Evolutionary conservation across 2,113 vertebrate species (phyloP).

Genomic region (Hypomesus transpacificus): DNA sequence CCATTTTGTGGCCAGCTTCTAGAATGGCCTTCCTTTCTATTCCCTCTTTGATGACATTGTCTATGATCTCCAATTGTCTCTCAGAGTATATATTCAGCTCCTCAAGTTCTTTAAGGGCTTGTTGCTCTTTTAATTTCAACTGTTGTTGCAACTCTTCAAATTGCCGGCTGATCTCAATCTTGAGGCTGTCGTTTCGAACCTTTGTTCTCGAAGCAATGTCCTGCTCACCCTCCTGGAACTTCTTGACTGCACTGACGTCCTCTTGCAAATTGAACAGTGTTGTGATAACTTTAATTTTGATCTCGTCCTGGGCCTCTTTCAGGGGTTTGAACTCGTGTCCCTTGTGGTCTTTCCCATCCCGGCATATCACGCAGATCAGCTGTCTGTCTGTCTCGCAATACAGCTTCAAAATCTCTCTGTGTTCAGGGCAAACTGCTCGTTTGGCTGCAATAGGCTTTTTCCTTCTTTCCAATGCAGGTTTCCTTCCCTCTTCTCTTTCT

Average conservation of each 20-base stretch:
- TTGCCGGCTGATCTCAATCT: not conserved
- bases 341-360: conserved; percentile 16
- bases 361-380: conserved; percentile 23
- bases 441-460: not conserved
- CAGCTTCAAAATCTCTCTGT: conserved; percentile 23
- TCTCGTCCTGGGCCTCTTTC: conserved; percentile 9
- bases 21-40: not conserved
- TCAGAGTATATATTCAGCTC: not conserved
- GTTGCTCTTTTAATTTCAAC: not conserved
- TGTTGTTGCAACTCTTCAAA: not conserved
- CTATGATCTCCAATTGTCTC: not conserved
- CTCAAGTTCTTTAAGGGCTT: not conserved
- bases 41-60: not conserved
- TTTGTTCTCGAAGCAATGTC: not conserved
- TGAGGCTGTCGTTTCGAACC: not conserved
- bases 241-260: not conserved
- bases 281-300: not conserved
- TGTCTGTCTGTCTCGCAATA: conserved; percentile 26
- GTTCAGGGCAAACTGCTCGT: conserved; percentile 4
- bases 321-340: conserved; percentile 18
- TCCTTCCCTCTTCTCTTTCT: too few species aligned
- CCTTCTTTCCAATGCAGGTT: too few species aligned
- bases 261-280: not conserved
- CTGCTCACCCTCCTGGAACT: not conserved
- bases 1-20: not conserved